Evolutionary conservation across 2,888 invertebrate species (phyloP), one percentile per base, ranked within the genome.

Genomic region (Sinotaia quadrata): DNA sequence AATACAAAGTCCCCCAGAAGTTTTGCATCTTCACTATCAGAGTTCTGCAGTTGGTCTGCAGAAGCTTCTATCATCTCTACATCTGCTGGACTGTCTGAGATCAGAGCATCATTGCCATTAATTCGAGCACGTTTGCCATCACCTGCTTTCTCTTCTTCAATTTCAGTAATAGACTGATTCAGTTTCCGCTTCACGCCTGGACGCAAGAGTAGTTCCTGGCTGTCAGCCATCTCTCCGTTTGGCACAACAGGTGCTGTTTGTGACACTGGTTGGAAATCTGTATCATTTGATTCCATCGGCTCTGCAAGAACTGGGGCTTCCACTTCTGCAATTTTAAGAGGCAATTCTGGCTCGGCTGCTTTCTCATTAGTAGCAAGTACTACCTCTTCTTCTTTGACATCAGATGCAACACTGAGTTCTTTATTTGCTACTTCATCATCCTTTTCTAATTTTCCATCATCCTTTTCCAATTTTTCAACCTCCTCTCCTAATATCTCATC

Each of bases 1-100:
- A 74, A 56, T 3, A 69, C 62, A 60, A 56, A 74, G 34, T 74
- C 71, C 24, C 33, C 34, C 8, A 63, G 34, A 10, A 44, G 29
- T 15, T 61, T 56, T 1, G 4, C 33, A 12, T 61, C 49, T 15
- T 29, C 21, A 5, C 56, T 56, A 12, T 34, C 54, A 31, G 63
- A 41, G 41, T 41, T 18, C 18, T 41, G 24, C 21, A 31, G 31
- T 29, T 62, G 36, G 5, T 33, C 41, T 36, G 65, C 47, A 10
- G 34, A 21, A 15, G 56, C 49, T 24, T 27, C 61, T 10, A 29
- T 5, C 24, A 18, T 4, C 41, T 56, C 21, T 3, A 44, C n/a
- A 5, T 41, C 44, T 31, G 33, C 56, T 24, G 33, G n/a, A 1
- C 37, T 34, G 4, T 34, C 37, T 12, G 52, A n/a, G 7, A 15